A percentile compares a stretch with the other conserved stretches of the same genome.
These are phyloP conservation scores for Aphaenogaster rudis DNA, from an alignment of 1,140 invertebrate genomes.

Conservation along the genomic window DNA sequence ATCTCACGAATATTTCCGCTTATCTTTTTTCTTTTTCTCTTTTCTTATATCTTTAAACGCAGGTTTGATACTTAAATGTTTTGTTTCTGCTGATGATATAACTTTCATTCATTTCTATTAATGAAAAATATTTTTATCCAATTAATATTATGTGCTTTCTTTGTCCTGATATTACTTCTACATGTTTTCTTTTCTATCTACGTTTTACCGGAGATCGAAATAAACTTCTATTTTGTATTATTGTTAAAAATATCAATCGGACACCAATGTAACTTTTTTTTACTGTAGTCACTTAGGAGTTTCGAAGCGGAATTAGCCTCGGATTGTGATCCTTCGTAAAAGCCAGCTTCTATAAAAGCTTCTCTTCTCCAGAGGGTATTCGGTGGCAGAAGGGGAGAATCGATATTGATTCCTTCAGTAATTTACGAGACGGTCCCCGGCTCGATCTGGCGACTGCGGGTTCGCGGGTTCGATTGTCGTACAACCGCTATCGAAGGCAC, in stretches of 20 bases:
- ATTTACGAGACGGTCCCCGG: conserved; percentile 70
- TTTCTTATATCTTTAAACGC: neutral
- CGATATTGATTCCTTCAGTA: conserved; percentile 76
- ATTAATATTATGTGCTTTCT: neutral
- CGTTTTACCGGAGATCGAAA: neutral
- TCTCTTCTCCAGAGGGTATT: conserved; percentile 46
- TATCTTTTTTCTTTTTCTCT: neutral
- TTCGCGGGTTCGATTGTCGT: conserved; percentile 61
- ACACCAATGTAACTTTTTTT: neutral
- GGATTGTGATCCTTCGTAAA: conserved; percentile 27
- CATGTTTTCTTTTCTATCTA: neutral
- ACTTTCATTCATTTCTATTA: neutral
- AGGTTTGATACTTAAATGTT: neutral
- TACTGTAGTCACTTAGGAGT: neutral
- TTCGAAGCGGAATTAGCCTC: neutral
- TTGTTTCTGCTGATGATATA: neutral
- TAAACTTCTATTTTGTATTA: neutral
- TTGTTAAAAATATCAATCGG: neutral
- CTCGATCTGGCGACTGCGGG: conserved; percentile 50
- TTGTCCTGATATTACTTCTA: neutral
- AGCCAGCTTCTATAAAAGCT: conserved; percentile 69
- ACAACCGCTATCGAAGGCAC: conserved; percentile 42
- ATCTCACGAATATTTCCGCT: neutral
- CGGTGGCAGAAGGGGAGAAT: neutral
- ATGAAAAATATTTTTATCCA: neutral